Base-by-base conservation (phyloP, 2,888 invertebrate genomes). In the Polyommatus iphigenia region DNA sequence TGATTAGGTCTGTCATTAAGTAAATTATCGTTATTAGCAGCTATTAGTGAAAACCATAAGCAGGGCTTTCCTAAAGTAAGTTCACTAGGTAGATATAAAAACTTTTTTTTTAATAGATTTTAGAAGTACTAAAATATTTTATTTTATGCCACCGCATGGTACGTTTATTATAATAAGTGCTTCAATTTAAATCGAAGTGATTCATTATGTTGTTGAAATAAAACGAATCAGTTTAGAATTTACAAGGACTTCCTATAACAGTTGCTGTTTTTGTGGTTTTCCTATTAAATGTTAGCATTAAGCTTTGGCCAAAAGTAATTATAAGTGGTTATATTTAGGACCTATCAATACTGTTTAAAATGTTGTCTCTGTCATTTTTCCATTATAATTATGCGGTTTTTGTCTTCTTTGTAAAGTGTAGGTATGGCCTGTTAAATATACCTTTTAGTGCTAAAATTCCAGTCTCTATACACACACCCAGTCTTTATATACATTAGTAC, bases 181-280 rank as follows among this genome's bases (percentile, higher is more conserved):
- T 62, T 62, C 10, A 62, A 71, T 62, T 15, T 36, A 71, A 71
- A n/a, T 36, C 29, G 18, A 36, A 36, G 32, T 36, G 36, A 71
- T 36, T 71, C 71, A 36, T 32, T 24, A 8, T 71, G 29, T n/a
- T 71, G 36, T 24, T 62, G 62, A 62, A 24, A 62, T 24, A 24
- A 24, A 24, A 62, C 24, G 20, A 62, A 24, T 62, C 24, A 62
- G 62, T 24, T 24, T 62, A 62, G 4, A 62, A 24, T 62, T 62
- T 24, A 24, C 71, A 29, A 32, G 71, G 15, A 71, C 36, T 36
- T 71, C 32, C 71, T 71, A 32, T 32, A 36, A 71, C 24, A 62
- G 13, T 62, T 62, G 10, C 10, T 71, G 32, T 71, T 41, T 41
- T 36, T 71, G 71, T 71, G 36, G 71, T 41, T 71, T 36, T 71